Conservation (phyloP, 2,797 vertebrate species). For the Takifugu rubripes region DNA sequence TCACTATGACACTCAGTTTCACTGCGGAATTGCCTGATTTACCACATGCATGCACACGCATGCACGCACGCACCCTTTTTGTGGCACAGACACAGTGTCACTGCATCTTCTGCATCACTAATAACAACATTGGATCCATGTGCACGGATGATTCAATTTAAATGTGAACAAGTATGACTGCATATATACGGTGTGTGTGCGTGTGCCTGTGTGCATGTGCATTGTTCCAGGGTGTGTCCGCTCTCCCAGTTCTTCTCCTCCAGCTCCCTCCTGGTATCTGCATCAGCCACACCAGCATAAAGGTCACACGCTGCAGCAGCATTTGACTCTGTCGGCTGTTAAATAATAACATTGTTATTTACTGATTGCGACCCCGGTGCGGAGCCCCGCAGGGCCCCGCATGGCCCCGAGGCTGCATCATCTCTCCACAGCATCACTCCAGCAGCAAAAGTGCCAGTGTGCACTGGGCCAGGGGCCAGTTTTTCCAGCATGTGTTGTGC, state of each 20-base stretch:
- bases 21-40: slow-evolving; percentile 58
- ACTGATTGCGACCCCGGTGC: slow-evolving; percentile 43
- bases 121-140: slow-evolving; percentile 48
- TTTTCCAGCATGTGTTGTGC: slow-evolving; percentile 7
- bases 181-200: slow-evolving; percentile 1
- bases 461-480: slow-evolving; percentile 24
- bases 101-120: slow-evolving; percentile 49
- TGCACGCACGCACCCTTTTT: slow-evolving; percentile 22
- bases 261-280: slow-evolving; percentile 41
- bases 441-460: slow-evolving; percentile 31
- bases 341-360: slow-evolving; percentile 62
- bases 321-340: slow-evolving; percentile 62
- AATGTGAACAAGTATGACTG: slow-evolving; percentile 32
- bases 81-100: slow-evolving; percentile 43
- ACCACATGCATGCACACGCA: slow-evolving; percentile 23
- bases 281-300: slow-evolving; percentile 61
- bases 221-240: slow-evolving; percentile 22
- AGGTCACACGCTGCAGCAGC: slow-evolving; percentile 56
- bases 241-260: slow-evolving; percentile 24
- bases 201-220: slow-evolving; percentile 5
- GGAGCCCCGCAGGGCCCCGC: slow-evolving; percentile 35
- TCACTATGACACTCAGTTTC: slow-evolving; percentile 62
- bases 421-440: slow-evolving; percentile 40
- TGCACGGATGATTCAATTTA: slow-evolving; percentile 40
- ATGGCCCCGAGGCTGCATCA: slow-evolving; percentile 43